These are phyloP conservation scores for Venusia cambrica DNA, from an alignment of 2,888 invertebrate genomes.

Conservation along the genomic window DNA sequence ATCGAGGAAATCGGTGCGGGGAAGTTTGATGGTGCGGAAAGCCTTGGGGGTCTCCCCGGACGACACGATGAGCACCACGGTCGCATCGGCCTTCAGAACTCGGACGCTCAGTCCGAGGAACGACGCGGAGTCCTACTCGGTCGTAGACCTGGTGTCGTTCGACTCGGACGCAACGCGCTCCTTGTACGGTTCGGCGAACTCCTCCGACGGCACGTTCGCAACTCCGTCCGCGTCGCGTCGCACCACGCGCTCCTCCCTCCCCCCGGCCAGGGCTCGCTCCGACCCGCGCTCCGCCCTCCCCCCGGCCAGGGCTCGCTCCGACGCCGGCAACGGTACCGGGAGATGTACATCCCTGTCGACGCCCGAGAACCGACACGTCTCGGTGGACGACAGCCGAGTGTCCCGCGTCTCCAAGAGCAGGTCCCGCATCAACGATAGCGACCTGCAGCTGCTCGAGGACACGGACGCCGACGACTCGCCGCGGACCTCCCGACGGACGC, in stretches of 20 bases:
- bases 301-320: constrained; percentile 21
- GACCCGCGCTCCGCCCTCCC: constrained; percentile 51
- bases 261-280: constrained; percentile 38
- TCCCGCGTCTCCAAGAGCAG: constrained; percentile 46
- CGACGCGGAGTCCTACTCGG: constrained; percentile 57
- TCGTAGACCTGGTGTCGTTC: constrained; percentile 61
- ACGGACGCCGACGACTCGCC: constrained; percentile 45
- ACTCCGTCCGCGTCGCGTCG: constrained; percentile 35
- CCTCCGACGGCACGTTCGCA: constrained; percentile 38
- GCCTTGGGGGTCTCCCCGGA: constrained; percentile 34
- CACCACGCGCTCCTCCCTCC: constrained; percentile 42
- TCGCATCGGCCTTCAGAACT: constrained; percentile 35
- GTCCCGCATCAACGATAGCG: constrained; percentile 54
- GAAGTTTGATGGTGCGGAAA: constrained; percentile 42
- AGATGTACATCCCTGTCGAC: constrained; percentile 45
- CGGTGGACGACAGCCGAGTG: constrained; percentile 44
- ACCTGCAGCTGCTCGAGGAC: constrained; percentile 38
- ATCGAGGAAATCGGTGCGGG: constrained; percentile 40
- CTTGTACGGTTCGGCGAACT: constrained; percentile 49
- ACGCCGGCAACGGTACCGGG: constrained; percentile 25
- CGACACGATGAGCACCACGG: constrained; percentile 29
- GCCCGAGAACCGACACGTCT: constrained; percentile 43
- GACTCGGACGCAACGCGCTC: constrained; percentile 47
- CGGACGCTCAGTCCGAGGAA: constrained; percentile 41
- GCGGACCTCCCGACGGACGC: constrained; percentile 38